phyloP scores from a whole-genome alignment of 2,888 invertebrate genomes.

The Nemurella pictetii region DNA sequence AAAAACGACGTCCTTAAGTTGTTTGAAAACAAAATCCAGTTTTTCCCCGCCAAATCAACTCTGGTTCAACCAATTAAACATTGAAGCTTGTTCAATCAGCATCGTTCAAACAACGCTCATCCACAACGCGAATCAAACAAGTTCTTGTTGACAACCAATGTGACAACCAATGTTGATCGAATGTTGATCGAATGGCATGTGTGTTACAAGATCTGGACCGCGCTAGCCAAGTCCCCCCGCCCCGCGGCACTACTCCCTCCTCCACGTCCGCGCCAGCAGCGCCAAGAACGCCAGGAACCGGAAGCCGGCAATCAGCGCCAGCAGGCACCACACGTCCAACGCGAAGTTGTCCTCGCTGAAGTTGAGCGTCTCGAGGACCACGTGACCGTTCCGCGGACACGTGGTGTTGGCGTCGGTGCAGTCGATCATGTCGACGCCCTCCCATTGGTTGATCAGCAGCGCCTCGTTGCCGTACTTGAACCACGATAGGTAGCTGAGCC shows the following conservation, averaged over 20 bases:
- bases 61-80: no score
- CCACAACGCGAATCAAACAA: no score
- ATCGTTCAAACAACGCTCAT: no score
- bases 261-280: slow-evolving; percentile 65
- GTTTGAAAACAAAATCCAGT: no score
- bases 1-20: no score
- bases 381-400: slow-evolving; percentile 76
- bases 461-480: slow-evolving; percentile 92
- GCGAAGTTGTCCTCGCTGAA: slow-evolving; percentile 73
- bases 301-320: slow-evolving; percentile 72
- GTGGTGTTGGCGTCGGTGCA: slow-evolving; percentile 75
- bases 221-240: background rate
- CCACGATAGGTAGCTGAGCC: slow-evolving; percentile 90
- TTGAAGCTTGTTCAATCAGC: no score
- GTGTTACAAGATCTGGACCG: no score
- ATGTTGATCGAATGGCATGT: no score
- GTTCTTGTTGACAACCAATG: no score
- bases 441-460: slow-evolving; percentile 86
- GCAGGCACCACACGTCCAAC: slow-evolving; percentile 71
- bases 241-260: background rate
- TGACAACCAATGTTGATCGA: no score
- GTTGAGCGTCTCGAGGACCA: slow-evolving; percentile 76
- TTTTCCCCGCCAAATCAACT: no score
- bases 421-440: slow-evolving; percentile 72
- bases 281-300: slow-evolving; percentile 76